These are phyloP conservation scores for Bactericera cockerelli DNA, from an alignment of 1,140 invertebrate species.

Conservation along the genomic window DNA sequence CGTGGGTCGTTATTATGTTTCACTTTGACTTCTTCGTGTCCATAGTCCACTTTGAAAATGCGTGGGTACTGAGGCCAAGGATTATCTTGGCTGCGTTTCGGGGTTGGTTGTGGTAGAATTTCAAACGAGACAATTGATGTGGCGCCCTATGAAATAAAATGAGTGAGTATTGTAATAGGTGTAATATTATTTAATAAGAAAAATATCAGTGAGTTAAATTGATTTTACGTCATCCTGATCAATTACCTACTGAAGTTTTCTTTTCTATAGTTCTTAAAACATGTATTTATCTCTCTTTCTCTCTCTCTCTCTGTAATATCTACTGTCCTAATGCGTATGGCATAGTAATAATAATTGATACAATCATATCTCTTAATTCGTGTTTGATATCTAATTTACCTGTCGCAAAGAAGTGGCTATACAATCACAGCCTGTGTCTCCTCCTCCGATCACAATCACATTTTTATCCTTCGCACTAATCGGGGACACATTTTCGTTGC, in stretches of 20 bases:
- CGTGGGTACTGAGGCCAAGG: conserved; percentile 98
- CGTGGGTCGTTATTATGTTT: conserved; percentile 88
- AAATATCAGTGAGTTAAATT: conserved; percentile 5
- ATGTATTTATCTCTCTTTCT: too few species aligned
- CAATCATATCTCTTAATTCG: neutral
- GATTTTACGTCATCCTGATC: too few species aligned
- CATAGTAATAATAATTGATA: too few species aligned
- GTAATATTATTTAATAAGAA: conserved; percentile 10
- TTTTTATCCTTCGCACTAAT: conserved; percentile 82
- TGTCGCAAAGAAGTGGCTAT: conserved; percentile 94
- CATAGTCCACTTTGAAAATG: conserved; percentile 95
- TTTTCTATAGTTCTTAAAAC: too few species aligned
- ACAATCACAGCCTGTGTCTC: conserved; percentile 99
- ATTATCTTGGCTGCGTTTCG: conserved; percentile 62
- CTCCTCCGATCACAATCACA: conserved; percentile 94
- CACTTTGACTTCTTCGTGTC: conserved; percentile 89
- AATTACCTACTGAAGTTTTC: too few species aligned
- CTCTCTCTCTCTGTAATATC: too few species aligned
- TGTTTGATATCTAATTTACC: conserved; percentile 27
- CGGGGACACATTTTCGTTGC: conserved; percentile 38
- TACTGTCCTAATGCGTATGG: too few species aligned
- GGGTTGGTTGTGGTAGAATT: conserved; percentile 84
- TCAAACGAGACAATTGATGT: conserved; percentile 93
- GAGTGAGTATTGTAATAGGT: conserved; percentile 15
- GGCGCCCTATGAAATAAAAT: conserved; percentile 48